Evolutionary conservation across 2,113 vertebrate species (phyloP).

Genomic region (Riparia riparia): DNA sequence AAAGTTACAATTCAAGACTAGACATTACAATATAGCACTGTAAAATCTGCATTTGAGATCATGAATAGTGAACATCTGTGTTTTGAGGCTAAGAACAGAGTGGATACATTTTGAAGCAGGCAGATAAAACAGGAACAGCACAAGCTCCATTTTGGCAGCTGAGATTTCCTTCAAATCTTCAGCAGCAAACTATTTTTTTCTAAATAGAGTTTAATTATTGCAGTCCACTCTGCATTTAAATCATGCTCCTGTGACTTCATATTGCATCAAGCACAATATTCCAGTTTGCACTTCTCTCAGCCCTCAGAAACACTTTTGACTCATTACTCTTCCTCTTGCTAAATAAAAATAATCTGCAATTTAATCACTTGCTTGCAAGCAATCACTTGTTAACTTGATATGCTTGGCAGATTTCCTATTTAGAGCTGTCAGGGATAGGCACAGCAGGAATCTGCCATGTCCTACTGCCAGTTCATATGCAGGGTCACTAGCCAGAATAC

Average conservation of each 20-base stretch:
- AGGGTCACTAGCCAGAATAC: not conserved
- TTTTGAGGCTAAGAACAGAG: not conserved
- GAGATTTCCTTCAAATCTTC: not conserved
- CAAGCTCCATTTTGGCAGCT: not conserved
- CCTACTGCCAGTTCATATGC: not conserved
- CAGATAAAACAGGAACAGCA: not conserved
- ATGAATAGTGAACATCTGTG: not conserved
- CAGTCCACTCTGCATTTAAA: not conserved
- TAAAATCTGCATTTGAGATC: not conserved
- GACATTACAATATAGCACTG: not conserved
- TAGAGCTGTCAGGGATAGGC: not conserved
- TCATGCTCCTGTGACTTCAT: not conserved
- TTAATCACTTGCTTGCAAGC: slow-evolving; percentile 16
- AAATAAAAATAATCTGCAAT: slow-evolving; percentile 33
- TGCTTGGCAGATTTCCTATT: not conserved
- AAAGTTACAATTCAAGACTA: not conserved
- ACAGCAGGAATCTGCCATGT: not conserved
- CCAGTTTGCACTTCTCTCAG: not conserved
- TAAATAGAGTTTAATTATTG: slow-evolving; percentile 12
- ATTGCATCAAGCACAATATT: not conserved
- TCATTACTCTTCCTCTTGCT: not conserved
- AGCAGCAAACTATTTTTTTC: not conserved
- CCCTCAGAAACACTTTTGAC: not conserved
- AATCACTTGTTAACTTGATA: not conserved
- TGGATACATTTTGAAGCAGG: not conserved